phyloP scores from a whole-genome alignment of 2,888 invertebrate species.

The Drosophila maculinotata region DNA sequence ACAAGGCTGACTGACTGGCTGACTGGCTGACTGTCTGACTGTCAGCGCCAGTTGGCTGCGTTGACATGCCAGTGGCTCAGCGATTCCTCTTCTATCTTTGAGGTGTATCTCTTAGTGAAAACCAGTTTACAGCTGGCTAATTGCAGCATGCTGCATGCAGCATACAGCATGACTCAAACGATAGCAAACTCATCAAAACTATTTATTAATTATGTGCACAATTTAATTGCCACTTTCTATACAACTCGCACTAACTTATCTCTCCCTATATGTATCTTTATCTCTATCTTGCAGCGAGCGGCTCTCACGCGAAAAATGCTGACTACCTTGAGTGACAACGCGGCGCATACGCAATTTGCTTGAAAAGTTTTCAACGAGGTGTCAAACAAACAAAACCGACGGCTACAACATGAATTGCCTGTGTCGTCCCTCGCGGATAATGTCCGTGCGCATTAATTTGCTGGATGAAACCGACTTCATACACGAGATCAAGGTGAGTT shows the following conservation, averaged over 20 bases:
- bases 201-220: conserved; percentile 72
- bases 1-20: too few species aligned
- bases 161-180: conserved; percentile 21
- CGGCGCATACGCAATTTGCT: conserved; percentile 54
- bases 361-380: conserved; percentile 45
- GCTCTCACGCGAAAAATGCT: conserved; percentile 46
- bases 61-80: conserved; percentile 23
- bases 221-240: conserved; percentile 73
- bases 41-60: conserved; percentile 32
- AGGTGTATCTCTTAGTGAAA: conserved; percentile 40
- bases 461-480: conserved; percentile 95
- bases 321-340: conserved; percentile 41
- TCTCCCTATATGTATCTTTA: conserved; percentile 17
- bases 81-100: conserved; percentile 25
- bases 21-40: too few species aligned
- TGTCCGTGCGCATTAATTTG: conserved; percentile 91
- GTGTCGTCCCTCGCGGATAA: conserved; percentile 85
- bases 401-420: conserved; percentile 83
- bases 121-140: conserved; percentile 67
- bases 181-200: conserved; percentile 39
- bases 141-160: conserved; percentile 45
- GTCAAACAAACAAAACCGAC: conserved; percentile 17
- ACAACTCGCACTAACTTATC: background rate
- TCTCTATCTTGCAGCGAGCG: conserved; percentile 33
- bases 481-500: conserved; percentile 93